Base-by-base conservation (phyloP, 2,888 invertebrate species). In the Timandra comae region DNA sequence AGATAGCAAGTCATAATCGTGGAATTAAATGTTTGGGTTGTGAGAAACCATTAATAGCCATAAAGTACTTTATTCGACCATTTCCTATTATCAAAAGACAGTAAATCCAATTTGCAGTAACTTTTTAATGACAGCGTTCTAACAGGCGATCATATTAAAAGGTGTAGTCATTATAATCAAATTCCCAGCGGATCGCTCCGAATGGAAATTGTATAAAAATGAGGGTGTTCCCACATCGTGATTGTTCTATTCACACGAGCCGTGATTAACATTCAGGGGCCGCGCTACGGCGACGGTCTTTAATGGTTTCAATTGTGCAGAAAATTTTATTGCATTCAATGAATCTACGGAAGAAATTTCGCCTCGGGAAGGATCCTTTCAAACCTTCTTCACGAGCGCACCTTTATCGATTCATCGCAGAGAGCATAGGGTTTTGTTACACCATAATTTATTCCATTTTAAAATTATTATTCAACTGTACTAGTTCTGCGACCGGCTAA, bases 291-390 rank as follows among this genome's bases (percentile, higher is more conserved):
- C 67, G 69, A 69, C 69, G 72, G 62, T 71, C 69, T 74, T 75
- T 75, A 82, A 81, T 79, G 79, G 79, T 72, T 77, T 76, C 80
- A 78, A 82, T 81, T 80, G 80, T 79, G 76, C 70, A 73, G 82
- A 81, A 81, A 79, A 78, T 82, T 81, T 79, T 81, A 80, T 80
- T 76, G 77, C 79, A 79, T 75, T 78, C 73, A 77, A 74, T 75
- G 73, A 72, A 63, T 72, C 64, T 63, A 59, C 58, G 44, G 64
- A 62, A 65, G 64, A 63, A 16, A 66, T 70, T 69, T 57, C 47
- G 52, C 68, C 63, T 53, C 55, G 42, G 58, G 59, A 52, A 45
- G 46, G 53, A 52, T 58, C 56, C 61, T 64, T 74, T 66, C 58
- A 61, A 60, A 67, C 57, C 62, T 16, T 6, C 16, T 16, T 16